Conservation (phyloP, 2,888 invertebrate species). For the Lepidochrysops patricia region DNA sequence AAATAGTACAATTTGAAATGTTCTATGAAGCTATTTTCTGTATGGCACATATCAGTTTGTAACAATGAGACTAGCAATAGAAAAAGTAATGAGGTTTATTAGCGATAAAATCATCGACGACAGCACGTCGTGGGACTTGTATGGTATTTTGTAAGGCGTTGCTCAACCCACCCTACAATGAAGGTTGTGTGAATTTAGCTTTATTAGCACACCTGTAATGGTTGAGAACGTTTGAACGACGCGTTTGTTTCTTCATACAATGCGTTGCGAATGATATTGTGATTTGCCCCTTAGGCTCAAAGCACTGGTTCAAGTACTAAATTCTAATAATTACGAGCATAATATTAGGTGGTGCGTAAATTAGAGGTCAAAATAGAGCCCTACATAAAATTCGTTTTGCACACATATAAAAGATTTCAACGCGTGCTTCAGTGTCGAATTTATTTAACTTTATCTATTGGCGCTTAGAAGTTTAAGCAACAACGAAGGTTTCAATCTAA, state of each 20-base stretch:
- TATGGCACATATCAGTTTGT: background rate
- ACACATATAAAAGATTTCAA: background rate
- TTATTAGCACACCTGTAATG: conserved; percentile 12
- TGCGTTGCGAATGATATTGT: conserved; percentile 1
- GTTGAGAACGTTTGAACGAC: conserved; percentile 10
- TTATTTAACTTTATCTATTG: background rate
- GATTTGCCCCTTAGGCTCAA: background rate
- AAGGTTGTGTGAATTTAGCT: conserved; percentile 18
- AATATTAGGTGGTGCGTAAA: background rate
- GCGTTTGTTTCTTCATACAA: conserved; percentile 11
- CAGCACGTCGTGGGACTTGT: conserved; percentile 38
- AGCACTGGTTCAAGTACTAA: background rate
- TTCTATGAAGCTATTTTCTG: too few relatives aligned
- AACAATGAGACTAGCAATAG: background rate
- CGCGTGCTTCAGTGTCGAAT: background rate
- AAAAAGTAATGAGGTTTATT: conserved; percentile 27
- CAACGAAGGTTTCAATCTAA: background rate
- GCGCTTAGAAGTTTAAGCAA: background rate
- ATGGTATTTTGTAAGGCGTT: conserved; percentile 39
- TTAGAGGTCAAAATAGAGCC: background rate
- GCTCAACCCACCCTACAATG: conserved; percentile 26
- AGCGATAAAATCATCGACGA: conserved; percentile 34
- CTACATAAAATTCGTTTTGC: background rate
- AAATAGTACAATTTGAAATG: too few relatives aligned
- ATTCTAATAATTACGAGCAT: background rate